These are phyloP conservation scores for Psilanteris sp. DNA, from an alignment of 1,140 invertebrate species.

Conservation along the genomic window DNA sequence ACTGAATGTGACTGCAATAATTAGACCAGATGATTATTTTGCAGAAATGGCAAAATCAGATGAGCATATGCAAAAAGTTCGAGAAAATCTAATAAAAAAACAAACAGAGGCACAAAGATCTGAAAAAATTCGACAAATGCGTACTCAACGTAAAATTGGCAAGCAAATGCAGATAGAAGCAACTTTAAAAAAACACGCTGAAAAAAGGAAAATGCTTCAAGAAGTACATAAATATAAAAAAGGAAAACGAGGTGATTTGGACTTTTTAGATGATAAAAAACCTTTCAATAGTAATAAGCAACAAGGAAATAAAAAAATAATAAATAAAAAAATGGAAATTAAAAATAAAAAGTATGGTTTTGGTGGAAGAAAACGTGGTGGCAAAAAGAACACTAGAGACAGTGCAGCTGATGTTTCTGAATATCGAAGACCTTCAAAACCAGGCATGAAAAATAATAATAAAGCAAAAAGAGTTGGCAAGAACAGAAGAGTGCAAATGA, in stretches of 20 bases:
- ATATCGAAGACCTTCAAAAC: slow-evolving; percentile 80
- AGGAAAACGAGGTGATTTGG: slow-evolving; percentile 88
- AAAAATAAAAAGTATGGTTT: slow-evolving; percentile 96
- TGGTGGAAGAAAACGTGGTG: slow-evolving; percentile 95
- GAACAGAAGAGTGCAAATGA: slow-evolving; percentile 82
- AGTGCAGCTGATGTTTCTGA: slow-evolving; percentile 86
- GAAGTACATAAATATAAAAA: slow-evolving; percentile 92
- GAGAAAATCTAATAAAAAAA: slow-evolving; percentile 90
- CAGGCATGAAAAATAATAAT: slow-evolving; percentile 66
- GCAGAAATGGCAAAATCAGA: slow-evolving; percentile 99
- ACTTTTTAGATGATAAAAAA: slow-evolving; percentile 91
- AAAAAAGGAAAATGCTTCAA: slow-evolving; percentile 89
- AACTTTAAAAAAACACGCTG: slow-evolving; percentile 87
- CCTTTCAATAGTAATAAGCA: slow-evolving; percentile 47
- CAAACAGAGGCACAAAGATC: slow-evolving; percentile 90
- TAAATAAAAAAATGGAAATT: slow-evolving; percentile 82
- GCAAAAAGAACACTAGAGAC: slow-evolving; percentile 92
- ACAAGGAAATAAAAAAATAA: slow-evolving; percentile 79
- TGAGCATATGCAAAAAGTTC: slow-evolving; percentile 97
- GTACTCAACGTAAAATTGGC: slow-evolving; percentile 94
- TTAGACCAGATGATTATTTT: slow-evolving; percentile 97
- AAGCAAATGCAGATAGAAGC: slow-evolving; percentile 94
- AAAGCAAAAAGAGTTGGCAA: slow-evolving; percentile 81
- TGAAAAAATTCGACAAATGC: slow-evolving; percentile 93
- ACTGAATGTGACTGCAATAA: slow-evolving; percentile 86